Evolutionary conservation across 1,140 invertebrate species (phyloP), one percentile per base, ranked within the genome.

Genomic region (Chionoecetes opilio): DNA sequence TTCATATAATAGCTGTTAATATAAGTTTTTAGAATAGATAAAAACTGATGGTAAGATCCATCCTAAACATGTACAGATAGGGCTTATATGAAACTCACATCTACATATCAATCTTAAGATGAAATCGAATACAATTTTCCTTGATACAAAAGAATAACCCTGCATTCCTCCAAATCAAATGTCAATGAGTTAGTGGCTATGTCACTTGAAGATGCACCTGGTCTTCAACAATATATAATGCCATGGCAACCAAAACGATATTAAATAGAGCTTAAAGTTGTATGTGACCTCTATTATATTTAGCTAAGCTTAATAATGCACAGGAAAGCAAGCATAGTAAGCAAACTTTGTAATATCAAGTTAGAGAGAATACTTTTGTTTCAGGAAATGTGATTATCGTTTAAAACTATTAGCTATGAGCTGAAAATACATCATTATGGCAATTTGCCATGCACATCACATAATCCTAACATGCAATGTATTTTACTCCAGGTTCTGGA

Each of bases 301-400:
- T n/a, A 26, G 21, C 63, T 75, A 75, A 26, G n/a, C 14, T 46
- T 14, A 46, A 14, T 46, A 46, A 46, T 46, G 41, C 63, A 75
- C 2, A 86, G 37, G 17, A 86, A 86, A 86, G 85, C 85, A 32
- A 32, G 9, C 21, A 34, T 38, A 14, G 32, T 86, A 31, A 86
- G n/a, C 6, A 86, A 86, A 14, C 32, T 86, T 6, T 17, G 21
- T 26, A 86, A 5, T 35, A 35, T 34, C 3, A 86, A 21, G 0
- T 86, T 17, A 86, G n/a, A 86, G n/a, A 84, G n/a, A 86, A 86
- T 34, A 85, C 29, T 85, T 34, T 31, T 85, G 85, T 5, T 86
- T 14, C 85, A 35, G 32, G 21, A 86, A 86, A 86, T 86, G 85
- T 26, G n/a, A 6, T 34, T 38, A 38, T 31, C 3, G n/a, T 17